Percentiles rank a stretch among this genome's conserved stretches.
These are phyloP conservation scores for Globia sparganii DNA, from an alignment of 2,888 invertebrate genomes.

Conservation along the genomic window DNA sequence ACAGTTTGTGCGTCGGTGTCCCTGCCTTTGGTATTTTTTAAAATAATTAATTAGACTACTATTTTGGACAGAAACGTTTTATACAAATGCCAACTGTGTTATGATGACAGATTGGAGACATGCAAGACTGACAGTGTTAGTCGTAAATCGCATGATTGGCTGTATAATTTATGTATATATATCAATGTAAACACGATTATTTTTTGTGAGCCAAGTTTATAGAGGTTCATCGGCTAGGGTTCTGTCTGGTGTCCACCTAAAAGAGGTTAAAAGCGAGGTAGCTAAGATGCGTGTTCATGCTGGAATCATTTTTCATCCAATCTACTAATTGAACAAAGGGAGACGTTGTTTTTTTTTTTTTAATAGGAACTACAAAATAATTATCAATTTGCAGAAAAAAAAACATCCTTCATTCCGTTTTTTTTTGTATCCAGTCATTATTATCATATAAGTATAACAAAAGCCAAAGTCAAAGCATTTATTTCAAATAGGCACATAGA, in stretches of 20 bases:
- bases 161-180: constrained; percentile 32
- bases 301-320: neutral
- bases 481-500: too few species aligned
- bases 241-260: constrained; percentile 20
- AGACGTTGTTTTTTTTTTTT: neutral
- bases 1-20: neutral
- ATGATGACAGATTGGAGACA: constrained; percentile 28
- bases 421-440: neutral
- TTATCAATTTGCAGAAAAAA: too few species aligned
- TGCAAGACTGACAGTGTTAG: constrained; percentile 27
- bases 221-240: constrained; percentile 14
- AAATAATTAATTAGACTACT: neutral
- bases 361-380: neutral
- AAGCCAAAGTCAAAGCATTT: too few species aligned
- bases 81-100: neutral
- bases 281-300: neutral
- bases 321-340: neutral
- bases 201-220: constrained; percentile 15
- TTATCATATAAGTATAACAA: neutral
- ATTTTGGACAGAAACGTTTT: neutral
- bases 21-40: neutral
- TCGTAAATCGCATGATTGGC: constrained; percentile 14
- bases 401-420: too few species aligned
- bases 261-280: neutral
- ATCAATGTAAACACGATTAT: constrained; percentile 28